Evolutionary conservation across 2,888 invertebrate species (phyloP).

Genomic region (Nomada fucata): DNA sequence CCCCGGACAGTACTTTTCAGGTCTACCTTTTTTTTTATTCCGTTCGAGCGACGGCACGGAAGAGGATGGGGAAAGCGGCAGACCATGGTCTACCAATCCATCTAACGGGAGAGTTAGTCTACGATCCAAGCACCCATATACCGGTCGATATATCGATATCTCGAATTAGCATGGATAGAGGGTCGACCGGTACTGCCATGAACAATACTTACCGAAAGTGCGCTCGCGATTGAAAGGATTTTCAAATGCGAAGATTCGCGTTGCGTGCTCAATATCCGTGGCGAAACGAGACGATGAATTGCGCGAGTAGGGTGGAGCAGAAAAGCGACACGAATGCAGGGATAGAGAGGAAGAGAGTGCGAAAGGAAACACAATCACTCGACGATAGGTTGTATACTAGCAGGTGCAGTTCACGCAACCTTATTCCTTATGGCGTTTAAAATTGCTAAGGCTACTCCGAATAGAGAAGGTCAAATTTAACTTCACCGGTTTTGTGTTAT

Average conservation of each 20-base stretch:
- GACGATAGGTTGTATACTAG: conserved; percentile 6
- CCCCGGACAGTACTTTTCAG: conserved; percentile 58
- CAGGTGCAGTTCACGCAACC: conserved; percentile 39
- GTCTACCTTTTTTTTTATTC: conserved; percentile 59
- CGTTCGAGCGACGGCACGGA: conserved; percentile 40
- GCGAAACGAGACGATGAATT: conserved; percentile 34
- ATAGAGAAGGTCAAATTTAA: conserved; percentile 37
- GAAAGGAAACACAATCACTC: conserved; percentile 1
- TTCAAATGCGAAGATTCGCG: conserved; percentile 27
- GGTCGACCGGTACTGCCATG: conserved; percentile 34
- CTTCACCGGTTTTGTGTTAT: conserved; percentile 33
- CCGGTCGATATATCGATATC: conserved; percentile 48
- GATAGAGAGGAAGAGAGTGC: neutral
- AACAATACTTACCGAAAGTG: conserved; percentile 57
- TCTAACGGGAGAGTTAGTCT: conserved; percentile 36
- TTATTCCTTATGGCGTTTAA: conserved; percentile 26
- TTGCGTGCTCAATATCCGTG: conserved; percentile 31
- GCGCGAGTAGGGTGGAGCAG: neutral
- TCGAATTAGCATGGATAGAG: conserved; percentile 54
- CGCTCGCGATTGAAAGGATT: conserved; percentile 46
- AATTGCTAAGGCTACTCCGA: conserved; percentile 25
- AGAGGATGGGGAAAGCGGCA: neutral
- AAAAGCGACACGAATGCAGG: neutral
- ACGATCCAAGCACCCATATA: neutral
- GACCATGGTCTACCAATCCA: conserved; percentile 42